Evolutionary conservation across 2,888 invertebrate species (phyloP).

Genomic region (Onchidella celtica): DNA sequence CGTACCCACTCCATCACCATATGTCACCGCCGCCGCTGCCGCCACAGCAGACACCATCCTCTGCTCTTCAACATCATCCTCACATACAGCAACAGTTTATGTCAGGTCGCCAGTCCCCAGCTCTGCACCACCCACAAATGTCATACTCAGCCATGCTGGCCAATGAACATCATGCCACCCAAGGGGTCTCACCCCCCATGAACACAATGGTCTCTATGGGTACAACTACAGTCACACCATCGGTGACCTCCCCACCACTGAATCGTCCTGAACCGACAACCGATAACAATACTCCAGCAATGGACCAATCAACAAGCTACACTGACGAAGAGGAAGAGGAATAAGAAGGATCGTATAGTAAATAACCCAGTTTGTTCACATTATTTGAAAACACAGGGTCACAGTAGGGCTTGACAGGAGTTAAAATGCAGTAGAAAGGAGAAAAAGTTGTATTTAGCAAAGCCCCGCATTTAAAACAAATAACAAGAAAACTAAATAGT

Average conservation of each 20-base stretch:
- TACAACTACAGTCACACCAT: not conserved
- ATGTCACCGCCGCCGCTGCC: conserved; percentile 21
- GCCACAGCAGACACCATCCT: not conserved
- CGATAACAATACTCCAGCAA: not conserved
- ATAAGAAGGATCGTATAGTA: not conserved
- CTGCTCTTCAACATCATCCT: conserved; percentile 35
- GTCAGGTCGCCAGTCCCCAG: conserved; percentile 28
- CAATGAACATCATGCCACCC: conserved; percentile 4
- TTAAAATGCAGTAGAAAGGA: no score
- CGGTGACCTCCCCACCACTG: not conserved
- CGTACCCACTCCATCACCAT: conserved; percentile 2
- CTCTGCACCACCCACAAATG: conserved; percentile 31
- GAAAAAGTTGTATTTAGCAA: no score
- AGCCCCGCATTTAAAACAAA: no score
- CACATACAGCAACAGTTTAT: conserved; percentile 32
- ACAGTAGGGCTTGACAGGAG: no score
- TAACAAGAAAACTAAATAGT: no score
- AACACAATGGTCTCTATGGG: not conserved
- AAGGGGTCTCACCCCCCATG: not conserved
- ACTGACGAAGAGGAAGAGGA: conserved; percentile 20
- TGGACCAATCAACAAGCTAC: conserved; percentile 22
- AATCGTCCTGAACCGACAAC: not conserved
- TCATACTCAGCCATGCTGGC: conserved; percentile 11
- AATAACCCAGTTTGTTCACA: no score
- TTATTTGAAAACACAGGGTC: no score